phyloP scores from a whole-genome alignment of 2,888 invertebrate genomes.

The Scaptomyza polygonia region DNA sequence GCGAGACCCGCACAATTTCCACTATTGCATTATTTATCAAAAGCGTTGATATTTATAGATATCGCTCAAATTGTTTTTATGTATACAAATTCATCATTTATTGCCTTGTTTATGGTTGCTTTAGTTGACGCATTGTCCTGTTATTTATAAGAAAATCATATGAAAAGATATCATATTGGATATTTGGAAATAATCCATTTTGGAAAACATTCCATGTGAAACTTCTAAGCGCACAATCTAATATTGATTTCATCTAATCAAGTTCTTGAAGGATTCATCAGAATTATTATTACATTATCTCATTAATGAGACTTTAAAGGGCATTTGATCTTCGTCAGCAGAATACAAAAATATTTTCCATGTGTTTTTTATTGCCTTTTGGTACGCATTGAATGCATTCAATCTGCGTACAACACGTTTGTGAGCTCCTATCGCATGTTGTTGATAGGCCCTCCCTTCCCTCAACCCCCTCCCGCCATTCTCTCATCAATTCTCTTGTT shows the following conservation, averaged over 20 bases:
- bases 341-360: neutral
- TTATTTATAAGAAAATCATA: neutral
- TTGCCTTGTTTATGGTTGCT: neutral
- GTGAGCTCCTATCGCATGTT: slow-evolving; percentile 29
- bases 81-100: neutral
- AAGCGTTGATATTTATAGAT: slow-evolving; percentile 62
- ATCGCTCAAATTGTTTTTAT: slow-evolving; percentile 30
- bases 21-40: slow-evolving; percentile 73
- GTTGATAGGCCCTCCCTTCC: slow-evolving; percentile 11
- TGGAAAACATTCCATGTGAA: too few species aligned
- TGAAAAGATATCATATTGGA: too few species aligned
- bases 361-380: slow-evolving; percentile 47
- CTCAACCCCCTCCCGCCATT: neutral
- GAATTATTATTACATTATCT: neutral
- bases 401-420: slow-evolving; percentile 45
- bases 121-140: neutral
- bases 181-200: too few species aligned
- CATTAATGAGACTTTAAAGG: neutral
- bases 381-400: slow-evolving; percentile 45
- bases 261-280: too few species aligned
- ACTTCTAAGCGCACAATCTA: too few species aligned
- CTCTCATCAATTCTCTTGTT: neutral
- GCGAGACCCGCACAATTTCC: slow-evolving; percentile 48
- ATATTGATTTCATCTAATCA: too few species aligned
- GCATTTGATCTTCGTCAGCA: slow-evolving; percentile 12